These are phyloP conservation scores for Sebastes diaconus DNA, from an alignment of 2,797 vertebrate species.

Conservation along the genomic window DNA sequence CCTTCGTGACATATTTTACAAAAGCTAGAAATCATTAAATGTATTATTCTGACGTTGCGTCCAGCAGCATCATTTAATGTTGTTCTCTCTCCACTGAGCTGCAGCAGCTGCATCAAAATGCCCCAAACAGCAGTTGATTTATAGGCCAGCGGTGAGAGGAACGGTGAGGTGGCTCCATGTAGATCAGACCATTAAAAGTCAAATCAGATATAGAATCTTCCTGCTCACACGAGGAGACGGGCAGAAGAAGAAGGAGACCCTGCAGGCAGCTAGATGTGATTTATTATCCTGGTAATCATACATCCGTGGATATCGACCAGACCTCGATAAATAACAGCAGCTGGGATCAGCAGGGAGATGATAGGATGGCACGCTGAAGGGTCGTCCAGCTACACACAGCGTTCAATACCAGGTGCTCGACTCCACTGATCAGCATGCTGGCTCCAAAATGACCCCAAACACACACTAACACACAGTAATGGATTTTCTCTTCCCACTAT, in stretches of 20 bases:
- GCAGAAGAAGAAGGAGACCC: constrained; percentile 2
- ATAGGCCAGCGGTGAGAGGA: background rate
- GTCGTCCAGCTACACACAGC: background rate
- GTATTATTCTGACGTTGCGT: background rate
- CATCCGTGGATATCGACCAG: constrained; percentile 32
- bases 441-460: background rate
- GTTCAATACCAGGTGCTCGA: constrained; percentile 11
- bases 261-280: constrained; percentile 21
- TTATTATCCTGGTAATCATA: constrained; percentile 37
- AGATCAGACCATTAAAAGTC: constrained; percentile 21
- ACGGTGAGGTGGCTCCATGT: background rate
- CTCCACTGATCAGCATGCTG: background rate
- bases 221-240: background rate
- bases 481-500: background rate
- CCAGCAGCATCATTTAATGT: background rate
- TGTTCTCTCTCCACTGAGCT: background rate
- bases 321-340: constrained; percentile 21
- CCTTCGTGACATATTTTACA: no score
- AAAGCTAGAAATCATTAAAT: background rate
- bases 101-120: constrained; percentile 2
- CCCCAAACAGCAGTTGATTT: constrained; percentile 14
- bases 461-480: background rate
- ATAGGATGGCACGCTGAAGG: constrained; percentile 21
- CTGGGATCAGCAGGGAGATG: constrained; percentile 25
- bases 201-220: constrained; percentile 10